Evolutionary conservation across 2,888 invertebrate genomes (phyloP), one percentile per base, ranked within the genome.

Genomic region (Lomographa bimaculata): DNA sequence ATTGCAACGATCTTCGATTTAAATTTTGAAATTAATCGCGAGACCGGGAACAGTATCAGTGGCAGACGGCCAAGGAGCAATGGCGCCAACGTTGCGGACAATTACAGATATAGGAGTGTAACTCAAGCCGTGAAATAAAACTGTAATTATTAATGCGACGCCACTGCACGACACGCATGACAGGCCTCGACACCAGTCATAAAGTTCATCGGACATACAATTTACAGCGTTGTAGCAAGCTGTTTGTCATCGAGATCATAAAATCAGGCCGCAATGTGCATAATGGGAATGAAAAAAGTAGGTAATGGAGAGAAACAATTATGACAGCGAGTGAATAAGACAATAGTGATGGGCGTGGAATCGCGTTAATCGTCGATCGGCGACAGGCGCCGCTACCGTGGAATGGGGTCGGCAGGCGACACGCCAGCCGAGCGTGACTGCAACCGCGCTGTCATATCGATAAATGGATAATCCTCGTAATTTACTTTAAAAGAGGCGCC

Each of bases 1-100:
- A 71, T 70, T 64, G 60, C 62, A 64, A 61, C 58, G 50, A 56
- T 25, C 52, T 61, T 57, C 63, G 66, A 55, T 66, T 66, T 59
- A 61, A 58, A 71, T 76, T 71, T 71, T 60, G 58, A 67, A 77
- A 78, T 73, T 73, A 75, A 77, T 79, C 63, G 71, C 54, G 4
- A 14, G 14, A 14, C n/a, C n/a, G 53, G 54, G 64, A 60, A 66
- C 61, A 56, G n/a, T n/a, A n/a, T 3, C 65, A 68, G 66, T 84
- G 85, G 85, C 85, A 82, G 65, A 54, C 72, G 47, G 81, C 86
- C 84, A 86, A 81, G 64, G 75, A 65, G 57, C 59, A 46, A 71
- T 75, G 85, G 84, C 84, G 85, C 83, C 82, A 58, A 48, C 60
- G 71, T 60, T 63, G 64, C 72, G 68, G 69, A 73, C 78, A 78